Evolutionary conservation across 2,888 invertebrate genomes (phyloP), one percentile per base, ranked within the genome.

Genomic region (Cosmia trapezina): DNA sequence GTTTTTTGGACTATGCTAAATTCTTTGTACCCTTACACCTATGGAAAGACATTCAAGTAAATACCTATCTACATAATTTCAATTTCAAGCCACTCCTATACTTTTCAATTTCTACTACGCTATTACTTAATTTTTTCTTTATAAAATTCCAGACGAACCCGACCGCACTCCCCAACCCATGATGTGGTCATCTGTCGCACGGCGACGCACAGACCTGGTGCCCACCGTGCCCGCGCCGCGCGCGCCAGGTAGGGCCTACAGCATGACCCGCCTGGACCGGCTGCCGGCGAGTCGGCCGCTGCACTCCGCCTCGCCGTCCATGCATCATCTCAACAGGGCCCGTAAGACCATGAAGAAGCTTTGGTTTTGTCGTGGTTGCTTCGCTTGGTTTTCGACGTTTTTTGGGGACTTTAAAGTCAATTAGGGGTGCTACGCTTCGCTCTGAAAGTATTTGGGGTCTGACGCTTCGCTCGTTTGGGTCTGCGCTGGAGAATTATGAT

Each of bases 261-360:
- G 98, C 94, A 98, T 99, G 98, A 98, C 98, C 91, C 98, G 99
- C 89, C 97, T 99, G 96, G 99, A 99, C 97, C 90, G 90, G 45
- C 89, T 95, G 80, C 92, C 93, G 56, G 69, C 90, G 47, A 75
- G 83, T 78, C 88, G 91, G n/a, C 89, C 91, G 78, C 86, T 91
- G 68, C 90, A 89, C 84, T 87, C 91, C 64, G 88, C 91, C 66
- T 92, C 93, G 80, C 94, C 94, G 8, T 91, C 93, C 79, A 89
- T 93, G 91, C 94, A 92, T 78, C 94, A 94, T 80, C 93, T 94
- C 90, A 91, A 91, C 93, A 89, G 94, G 90, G 91, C 90, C 76
- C 94, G 94, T 94, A 92, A 93, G 94, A 90, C 73, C 72, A 69
- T 70, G 70, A 70, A 70, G 70, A 69, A 70, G 83, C 83, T 77